A percentile compares a stretch with the other conserved stretches of the same genome.
These are phyloP conservation scores for Acanthis flammea DNA, from an alignment of 2,797 vertebrate species.

Conservation along the genomic window DNA sequence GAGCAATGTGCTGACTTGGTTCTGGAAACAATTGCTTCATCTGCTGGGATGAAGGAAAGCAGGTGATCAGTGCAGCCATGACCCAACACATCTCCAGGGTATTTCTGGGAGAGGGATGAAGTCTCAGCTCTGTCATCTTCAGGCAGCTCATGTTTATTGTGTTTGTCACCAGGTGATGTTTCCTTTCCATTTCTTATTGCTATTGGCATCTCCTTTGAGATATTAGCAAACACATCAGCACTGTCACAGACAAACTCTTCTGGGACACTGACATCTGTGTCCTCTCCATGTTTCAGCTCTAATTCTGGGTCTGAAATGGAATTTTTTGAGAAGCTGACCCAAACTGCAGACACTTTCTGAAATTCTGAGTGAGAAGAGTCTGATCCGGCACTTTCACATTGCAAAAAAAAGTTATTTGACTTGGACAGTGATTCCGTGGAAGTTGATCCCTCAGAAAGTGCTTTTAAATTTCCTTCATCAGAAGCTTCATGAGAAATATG, in stretches of 20 bases:
- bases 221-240: background rate
- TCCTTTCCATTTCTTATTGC: background rate
- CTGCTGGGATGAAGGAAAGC: background rate
- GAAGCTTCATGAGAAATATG: background rate
- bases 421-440: background rate
- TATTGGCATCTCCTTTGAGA: background rate
- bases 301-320: conserved; percentile 28
- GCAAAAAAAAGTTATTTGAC: background rate
- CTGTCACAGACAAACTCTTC: background rate
- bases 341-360: conserved; percentile 62
- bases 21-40: background rate
- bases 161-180: background rate
- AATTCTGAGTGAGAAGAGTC: conserved; percentile 56
- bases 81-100: background rate
- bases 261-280: conserved; percentile 22
- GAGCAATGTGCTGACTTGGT: background rate
- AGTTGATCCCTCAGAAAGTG: background rate
- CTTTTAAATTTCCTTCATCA: background rate
- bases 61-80: background rate
- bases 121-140: background rate
- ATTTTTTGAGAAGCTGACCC: conserved; percentile 39
- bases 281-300: conserved; percentile 17
- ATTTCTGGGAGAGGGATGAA: background rate
- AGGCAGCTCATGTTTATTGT: background rate
- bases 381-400: background rate